A percentile compares a stretch with the other conserved stretches of the same genome.
Evolutionary conservation across 1,140 invertebrate genomes (phyloP).

Genomic region (Lepidurus packardi): DNA sequence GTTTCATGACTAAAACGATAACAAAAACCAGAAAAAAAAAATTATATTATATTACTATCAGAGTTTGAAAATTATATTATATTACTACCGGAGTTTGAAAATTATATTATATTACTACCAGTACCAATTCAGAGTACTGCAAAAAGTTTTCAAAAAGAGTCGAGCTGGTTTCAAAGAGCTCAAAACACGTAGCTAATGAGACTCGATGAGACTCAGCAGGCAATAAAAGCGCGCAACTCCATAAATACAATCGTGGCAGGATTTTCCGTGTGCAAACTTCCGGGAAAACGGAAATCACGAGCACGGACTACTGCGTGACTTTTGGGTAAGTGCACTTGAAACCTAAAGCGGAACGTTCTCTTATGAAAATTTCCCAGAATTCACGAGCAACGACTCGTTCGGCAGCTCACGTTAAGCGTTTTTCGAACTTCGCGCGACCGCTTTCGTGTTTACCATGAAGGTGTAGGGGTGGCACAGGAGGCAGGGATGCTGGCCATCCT

Average conservation of each 20-base stretch:
- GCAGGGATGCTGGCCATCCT: slow-evolving; percentile 3
- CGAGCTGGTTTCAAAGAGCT: not conserved
- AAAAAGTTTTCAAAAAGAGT: not conserved
- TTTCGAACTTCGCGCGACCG: not conserved
- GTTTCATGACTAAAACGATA: slow-evolving; percentile 39
- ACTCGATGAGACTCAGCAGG: not conserved
- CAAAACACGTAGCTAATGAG: not conserved
- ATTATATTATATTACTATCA: slow-evolving; percentile 19
- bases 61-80: too few species aligned
- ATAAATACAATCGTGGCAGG: not conserved
- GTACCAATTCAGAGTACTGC: not conserved
- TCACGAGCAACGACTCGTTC: too few species aligned
- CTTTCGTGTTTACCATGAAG: not conserved
- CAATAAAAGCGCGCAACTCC: not conserved
- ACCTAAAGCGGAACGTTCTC: not conserved
- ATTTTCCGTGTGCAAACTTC: not conserved
- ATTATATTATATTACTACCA: slow-evolving; percentile 21
- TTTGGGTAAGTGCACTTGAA: not conserved
- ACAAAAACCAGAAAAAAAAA: slow-evolving; percentile 25
- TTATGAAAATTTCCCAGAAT: not conserved
- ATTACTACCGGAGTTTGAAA: too few species aligned
- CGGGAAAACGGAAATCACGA: not conserved
- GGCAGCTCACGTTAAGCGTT: too few species aligned
- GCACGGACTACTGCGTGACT: slow-evolving; percentile 8
- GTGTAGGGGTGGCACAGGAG: slow-evolving; percentile 7